Conservation (phyloP, 1,140 invertebrate genomes). For the Drosophila quadrilineata region DNA sequence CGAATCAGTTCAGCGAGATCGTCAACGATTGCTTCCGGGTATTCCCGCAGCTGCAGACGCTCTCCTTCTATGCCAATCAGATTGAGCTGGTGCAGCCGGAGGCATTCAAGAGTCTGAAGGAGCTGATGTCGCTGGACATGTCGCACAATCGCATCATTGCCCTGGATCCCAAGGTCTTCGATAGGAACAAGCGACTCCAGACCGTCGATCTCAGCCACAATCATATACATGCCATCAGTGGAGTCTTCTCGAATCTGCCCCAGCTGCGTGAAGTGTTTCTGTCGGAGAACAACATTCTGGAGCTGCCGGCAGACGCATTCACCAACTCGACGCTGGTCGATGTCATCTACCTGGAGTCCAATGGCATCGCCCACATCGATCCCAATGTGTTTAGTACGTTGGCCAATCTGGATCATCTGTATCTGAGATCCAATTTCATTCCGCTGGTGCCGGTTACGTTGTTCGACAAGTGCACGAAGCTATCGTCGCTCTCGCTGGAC, state of each 20-base stretch:
- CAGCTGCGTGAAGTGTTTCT: conserved; percentile 91
- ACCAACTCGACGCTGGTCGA: conserved; percentile 88
- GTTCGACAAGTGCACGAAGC: conserved; percentile 87
- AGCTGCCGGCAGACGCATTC: conserved; percentile 91
- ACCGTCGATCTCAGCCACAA: conserved; percentile 94
- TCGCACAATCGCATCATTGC: conserved; percentile 93
- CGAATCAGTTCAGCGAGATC: conserved; percentile 90
- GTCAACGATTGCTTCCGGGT: conserved; percentile 89
- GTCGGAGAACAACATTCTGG: conserved; percentile 94
- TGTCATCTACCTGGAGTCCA: conserved; percentile 93
- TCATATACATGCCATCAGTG: conserved; percentile 91
- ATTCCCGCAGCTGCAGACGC: conserved; percentile 89
- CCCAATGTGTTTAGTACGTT: conserved; percentile 87
- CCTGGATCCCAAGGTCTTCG: conserved; percentile 88
- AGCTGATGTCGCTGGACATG: conserved; percentile 92
- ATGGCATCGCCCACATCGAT: conserved; percentile 90
- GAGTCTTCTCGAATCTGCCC: conserved; percentile 89
- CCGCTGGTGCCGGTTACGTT: conserved; percentile 87
- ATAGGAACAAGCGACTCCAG: conserved; percentile 87
- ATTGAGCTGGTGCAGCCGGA: conserved; percentile 89
- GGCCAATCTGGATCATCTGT: conserved; percentile 89
- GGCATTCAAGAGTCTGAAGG: conserved; percentile 87
- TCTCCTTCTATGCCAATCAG: conserved; percentile 92
- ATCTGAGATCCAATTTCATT: conserved; percentile 93
- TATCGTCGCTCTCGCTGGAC: conserved; percentile 93